Base-by-base conservation (phyloP, 2,113 vertebrate species). In the Tychaedon coryphoeus region DNA sequence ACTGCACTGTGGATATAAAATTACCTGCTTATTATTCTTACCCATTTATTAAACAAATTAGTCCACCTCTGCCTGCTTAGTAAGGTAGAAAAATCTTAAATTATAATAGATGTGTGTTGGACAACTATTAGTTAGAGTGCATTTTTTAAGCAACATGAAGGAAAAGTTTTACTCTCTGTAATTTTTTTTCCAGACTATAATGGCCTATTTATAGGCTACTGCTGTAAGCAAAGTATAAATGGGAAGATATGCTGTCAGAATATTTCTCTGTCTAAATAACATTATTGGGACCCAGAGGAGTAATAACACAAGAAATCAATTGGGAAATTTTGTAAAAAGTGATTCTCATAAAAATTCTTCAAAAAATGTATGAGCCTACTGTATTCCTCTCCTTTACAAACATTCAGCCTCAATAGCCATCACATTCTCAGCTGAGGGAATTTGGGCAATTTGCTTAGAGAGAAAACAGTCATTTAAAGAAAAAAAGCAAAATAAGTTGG, bases 261-360 rank as follows among this genome's bases (percentile, higher is more conserved):
- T 96, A 91, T 92, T 92, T 96, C 58, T 93, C 80, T 71, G 82
- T 82, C 75, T 95, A 95, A 96, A 92, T 75, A 93, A 79, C 60
- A 74, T 92, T 91, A 90, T 47, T 88, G 64, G 65, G 75, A 93
- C 66, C 67, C 58, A 89, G 72, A 92, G 83, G 74, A 92, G 64
- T 76, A 96, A 94, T 92, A 94, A 93, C 0, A 0, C 28, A 87
- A 23, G 40, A 94, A 96, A 91, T 95, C 77, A 96, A 92, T 92
- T 43, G 61, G 62, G 61, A 94, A 91, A 94, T 93, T 94, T 94
- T 94, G 42, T 92, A 86, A 96, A 93, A 95, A 94, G 88, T 66
- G 57, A 62, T 93, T 96, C 70, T 94, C 48, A 92, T 95, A 95
- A 94, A 92, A 96, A 87, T 88, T 86, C 73, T 54, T 90, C 80